A percentile compares a stretch with the other conserved stretches of the same genome.
Conservation (phyloP, 2,888 invertebrate species). For the Strigamia crassipes region DNA sequence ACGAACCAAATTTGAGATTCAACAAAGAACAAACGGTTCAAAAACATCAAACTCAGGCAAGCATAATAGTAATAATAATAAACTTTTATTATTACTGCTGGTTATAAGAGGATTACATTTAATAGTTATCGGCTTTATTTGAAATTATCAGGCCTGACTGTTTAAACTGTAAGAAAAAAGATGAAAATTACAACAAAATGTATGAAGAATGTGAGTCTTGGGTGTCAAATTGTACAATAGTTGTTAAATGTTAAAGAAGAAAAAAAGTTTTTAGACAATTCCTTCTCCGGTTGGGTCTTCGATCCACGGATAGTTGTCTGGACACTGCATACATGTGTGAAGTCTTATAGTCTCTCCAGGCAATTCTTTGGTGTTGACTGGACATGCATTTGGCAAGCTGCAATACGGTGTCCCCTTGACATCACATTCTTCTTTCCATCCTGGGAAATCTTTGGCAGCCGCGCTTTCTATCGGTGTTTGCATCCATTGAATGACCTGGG, state of each 20-base stretch:
- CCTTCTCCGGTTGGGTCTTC: conserved; percentile 89
- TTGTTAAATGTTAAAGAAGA: neutral
- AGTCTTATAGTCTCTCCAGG: conserved; percentile 92
- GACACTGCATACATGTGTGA: conserved; percentile 90
- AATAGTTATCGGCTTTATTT: too few relatives aligned
- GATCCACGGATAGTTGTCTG: conserved; percentile 93
- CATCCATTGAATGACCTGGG: conserved; percentile 87
- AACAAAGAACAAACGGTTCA: too few relatives aligned
- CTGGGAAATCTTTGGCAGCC: conserved; percentile 88
- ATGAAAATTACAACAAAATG: too few relatives aligned
- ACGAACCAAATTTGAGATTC: too few relatives aligned
- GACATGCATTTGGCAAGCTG: conserved; percentile 88
- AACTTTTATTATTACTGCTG: too few relatives aligned
- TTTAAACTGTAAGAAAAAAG: too few relatives aligned
- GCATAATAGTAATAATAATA: too few relatives aligned
- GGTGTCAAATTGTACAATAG: neutral
- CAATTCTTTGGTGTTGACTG: conserved; percentile 87
- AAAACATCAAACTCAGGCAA: too few relatives aligned
- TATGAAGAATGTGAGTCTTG: too few relatives aligned
- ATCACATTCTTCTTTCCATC: conserved; percentile 76
- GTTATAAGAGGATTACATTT: too few relatives aligned
- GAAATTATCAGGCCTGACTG: too few relatives aligned
- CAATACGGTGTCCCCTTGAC: conserved; percentile 83
- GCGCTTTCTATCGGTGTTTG: conserved; percentile 83
- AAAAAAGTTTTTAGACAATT: conserved; percentile 61